Evolutionary conservation across 1,140 invertebrate species (phyloP), one percentile per base, ranked within the genome.

Genomic region (Epicauta chinensis): DNA sequence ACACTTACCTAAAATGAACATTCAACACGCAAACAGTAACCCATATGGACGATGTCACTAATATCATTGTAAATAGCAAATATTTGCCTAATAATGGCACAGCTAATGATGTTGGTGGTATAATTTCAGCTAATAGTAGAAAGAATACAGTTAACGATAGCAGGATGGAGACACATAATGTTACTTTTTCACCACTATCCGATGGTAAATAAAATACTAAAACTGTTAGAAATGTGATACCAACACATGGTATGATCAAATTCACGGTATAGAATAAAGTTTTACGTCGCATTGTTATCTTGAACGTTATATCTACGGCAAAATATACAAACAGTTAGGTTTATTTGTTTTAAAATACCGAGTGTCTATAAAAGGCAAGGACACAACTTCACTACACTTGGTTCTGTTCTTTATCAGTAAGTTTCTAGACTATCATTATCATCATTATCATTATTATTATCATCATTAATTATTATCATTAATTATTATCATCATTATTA

Each of bases 81-180:
- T 94, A 94, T 78, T 97, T 97, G 56, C 95, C 94, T 47, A 99
- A 84, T 43, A 98, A 74, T n/a, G 96, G 95, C 59, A 99, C 91
- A 12, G 95, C 93, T 56, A 98, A 77, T 12, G 93, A 97, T 13
- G 96, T 98, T 11, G 95, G 94, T 32, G 96, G 96, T 70, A 98
- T 98, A 66, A 98, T 95, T 79, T 97, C 93, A 47, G 93, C 93
- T 64, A 98, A 74, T 56, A 98, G 79, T 67, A 99, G 81, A 80
- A 98, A 98, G 79, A 98, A 98, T 73, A 99, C 95, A 69, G 94
- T 98, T 67, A 99, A 76, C 42, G 96, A 98, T 58, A 99, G 86
- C 55, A 99, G 82, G 74, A 99, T 98, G 64, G 93, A 97, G 72
- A 97, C 97, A 77, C 93, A 97, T 63, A 98, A 81, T 60, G 93